Conservation (phyloP, 2,888 invertebrate species). For the Zygogramma bicolorata region DNA sequence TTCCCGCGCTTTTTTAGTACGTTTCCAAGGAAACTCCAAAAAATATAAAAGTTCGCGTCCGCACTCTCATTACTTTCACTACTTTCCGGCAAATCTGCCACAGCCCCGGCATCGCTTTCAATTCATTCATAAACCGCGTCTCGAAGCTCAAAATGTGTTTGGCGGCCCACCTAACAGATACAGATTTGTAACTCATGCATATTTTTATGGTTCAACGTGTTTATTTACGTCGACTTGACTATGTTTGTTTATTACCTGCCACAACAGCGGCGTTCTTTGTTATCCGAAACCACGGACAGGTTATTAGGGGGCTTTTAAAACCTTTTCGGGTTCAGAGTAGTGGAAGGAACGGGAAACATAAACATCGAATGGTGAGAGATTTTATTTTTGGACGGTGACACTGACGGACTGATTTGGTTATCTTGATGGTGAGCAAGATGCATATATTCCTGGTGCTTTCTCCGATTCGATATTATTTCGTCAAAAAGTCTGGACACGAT, state of each 20-base stretch:
- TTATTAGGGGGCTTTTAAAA: slow-evolving; percentile 19
- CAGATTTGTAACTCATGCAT: slow-evolving; percentile 34
- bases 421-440: too few species aligned
- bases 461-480: too few species aligned
- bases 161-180: slow-evolving; percentile 24
- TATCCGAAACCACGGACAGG: slow-evolving; percentile 22
- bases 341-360: slow-evolving; percentile 1
- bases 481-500: too few species aligned
- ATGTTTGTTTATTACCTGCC: slow-evolving; percentile 44
- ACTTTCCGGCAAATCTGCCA: neutral
- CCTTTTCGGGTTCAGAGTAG: slow-evolving; percentile 1
- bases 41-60: neutral
- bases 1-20: too few species aligned
- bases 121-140: slow-evolving; percentile 26
- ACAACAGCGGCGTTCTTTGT: slow-evolving; percentile 25
- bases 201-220: slow-evolving; percentile 28
- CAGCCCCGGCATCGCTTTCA: neutral
- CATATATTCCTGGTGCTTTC: too few species aligned
- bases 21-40: neutral
- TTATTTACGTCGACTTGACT: slow-evolving; percentile 30
- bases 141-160: slow-evolving; percentile 3
- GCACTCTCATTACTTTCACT: neutral
- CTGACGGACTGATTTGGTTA: slow-evolving; percentile 4
- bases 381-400: neutral
- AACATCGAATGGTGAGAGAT: slow-evolving; percentile 7